These are phyloP conservation scores for Megalops cyprinoides DNA, from an alignment of 2,797 vertebrate species.

Conservation along the genomic window DNA sequence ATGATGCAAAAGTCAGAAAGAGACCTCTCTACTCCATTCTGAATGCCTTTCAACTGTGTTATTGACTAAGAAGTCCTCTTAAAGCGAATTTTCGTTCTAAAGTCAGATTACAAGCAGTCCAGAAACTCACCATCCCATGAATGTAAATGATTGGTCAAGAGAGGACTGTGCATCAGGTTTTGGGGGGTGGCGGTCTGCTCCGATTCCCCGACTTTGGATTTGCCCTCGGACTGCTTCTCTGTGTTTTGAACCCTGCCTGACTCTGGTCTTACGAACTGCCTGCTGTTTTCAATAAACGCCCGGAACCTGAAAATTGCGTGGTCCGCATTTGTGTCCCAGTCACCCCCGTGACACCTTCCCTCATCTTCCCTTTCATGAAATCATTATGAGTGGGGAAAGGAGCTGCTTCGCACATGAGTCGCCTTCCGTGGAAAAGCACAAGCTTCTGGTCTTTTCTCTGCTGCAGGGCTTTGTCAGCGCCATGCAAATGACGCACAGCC, in stretches of 20 bases:
- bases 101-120: neutral
- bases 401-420: slow-evolving; percentile 39
- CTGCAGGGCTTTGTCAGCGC: slow-evolving; percentile 50
- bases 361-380: too few species aligned
- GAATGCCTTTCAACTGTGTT: neutral
- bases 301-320: too few species aligned
- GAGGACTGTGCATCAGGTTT: neutral
- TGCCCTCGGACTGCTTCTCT: too few species aligned
- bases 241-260: too few species aligned
- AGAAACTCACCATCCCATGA: slow-evolving; percentile 43
- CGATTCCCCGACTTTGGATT: too few species aligned
- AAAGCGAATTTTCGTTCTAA: neutral
- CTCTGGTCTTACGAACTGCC: too few species aligned
- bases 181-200: too few species aligned
- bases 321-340: too few species aligned
- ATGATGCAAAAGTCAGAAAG: too few species aligned
- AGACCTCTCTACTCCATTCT: neutral
- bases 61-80: neutral
- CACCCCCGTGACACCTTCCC: too few species aligned
- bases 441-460: neutral
- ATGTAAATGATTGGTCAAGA: slow-evolving; percentile 30
- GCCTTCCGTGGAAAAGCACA: slow-evolving; percentile 4
- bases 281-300: too few species aligned
- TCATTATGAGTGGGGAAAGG: slow-evolving; percentile 44
- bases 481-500: slow-evolving; percentile 48